Evolutionary conservation across 1,140 invertebrate genomes (phyloP), one percentile per base, ranked within the genome.

Genomic region (Ostrea denselamellosa): DNA sequence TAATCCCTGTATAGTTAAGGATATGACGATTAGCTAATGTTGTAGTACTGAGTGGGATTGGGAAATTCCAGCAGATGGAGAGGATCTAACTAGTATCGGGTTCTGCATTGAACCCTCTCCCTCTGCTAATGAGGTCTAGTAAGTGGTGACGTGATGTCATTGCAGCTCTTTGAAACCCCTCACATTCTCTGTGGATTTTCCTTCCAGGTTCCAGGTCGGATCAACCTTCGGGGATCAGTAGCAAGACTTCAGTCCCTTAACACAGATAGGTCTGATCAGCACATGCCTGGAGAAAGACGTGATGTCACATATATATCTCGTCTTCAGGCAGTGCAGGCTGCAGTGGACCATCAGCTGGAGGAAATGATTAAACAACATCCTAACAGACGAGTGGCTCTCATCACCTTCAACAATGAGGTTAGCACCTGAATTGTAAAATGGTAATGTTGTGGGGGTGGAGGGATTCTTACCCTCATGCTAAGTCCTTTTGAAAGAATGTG

Each of bases 331-430:
- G 93, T 94, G 22, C 94, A 95, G 88, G 93, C 94, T 44, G 94
- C 94, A n/a, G 93, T 95, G 28, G 94, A 94, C 83, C 91, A 93
- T 87, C 94, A 95, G 88, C 89, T 95, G 25, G 90, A 91, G n/a
- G 91, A 93, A 77, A 92, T 95, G 91, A 83, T 85, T 1, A 92
- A 91, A 65, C 91, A 92, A 44, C 90, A 91, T 77, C 94, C 94
- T 5, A 90, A 93, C 86, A 92, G 92, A 90, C 82, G 93, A 58
- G 93, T 93, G 28, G 93, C 90, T 2, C 85, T 95, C 0, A 91
- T 95, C 58, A 91, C 92, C 10, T 95, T 95, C 85, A 94, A 92
- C 86, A 94, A 92, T 91, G 93, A 94, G 89, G 93, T 94, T 68
- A 83, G 51, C 10, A 10, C 10, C 8, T 25, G 25, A 22, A 81